Conservation (phyloP, 2,797 vertebrate species). For the Valencia hispanica region DNA sequence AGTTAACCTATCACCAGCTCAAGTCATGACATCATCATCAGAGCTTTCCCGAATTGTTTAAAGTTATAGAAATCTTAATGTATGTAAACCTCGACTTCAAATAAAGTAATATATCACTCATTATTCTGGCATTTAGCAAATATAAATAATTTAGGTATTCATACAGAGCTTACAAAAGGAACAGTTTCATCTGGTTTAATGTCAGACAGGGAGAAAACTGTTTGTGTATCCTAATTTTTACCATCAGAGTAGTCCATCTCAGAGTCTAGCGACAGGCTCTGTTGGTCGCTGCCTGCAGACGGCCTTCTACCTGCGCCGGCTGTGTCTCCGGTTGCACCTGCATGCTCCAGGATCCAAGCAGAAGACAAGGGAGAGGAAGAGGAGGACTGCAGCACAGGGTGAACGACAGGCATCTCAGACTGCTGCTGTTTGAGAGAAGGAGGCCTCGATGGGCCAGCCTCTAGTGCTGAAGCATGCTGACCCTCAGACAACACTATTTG, state of each 20-base stretch:
- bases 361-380: conserved; percentile 73
- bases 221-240: conserved; percentile 59
- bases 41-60: background rate
- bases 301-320: conserved; percentile 81
- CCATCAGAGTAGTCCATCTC: conserved; percentile 93
- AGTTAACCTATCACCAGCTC: background rate
- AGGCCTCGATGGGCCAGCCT: conserved; percentile 80
- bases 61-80: background rate
- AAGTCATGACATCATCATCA: background rate
- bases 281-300: conserved; percentile 87
- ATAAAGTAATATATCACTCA: background rate
- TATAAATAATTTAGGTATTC: background rate
- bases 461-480: conserved; percentile 76
- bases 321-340: conserved; percentile 69
- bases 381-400: conserved; percentile 84
- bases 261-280: conserved; percentile 89
- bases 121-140: background rate
- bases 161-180: background rate
- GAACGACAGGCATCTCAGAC: conserved; percentile 90
- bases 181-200: background rate
- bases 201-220: background rate
- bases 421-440: conserved; percentile 76
- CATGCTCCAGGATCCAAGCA: conserved; percentile 80
- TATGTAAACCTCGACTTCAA: background rate
- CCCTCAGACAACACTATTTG: conserved; percentile 91